Conservation (phyloP, 2,113 vertebrate species). For the Pterocles burchelli region DNA sequence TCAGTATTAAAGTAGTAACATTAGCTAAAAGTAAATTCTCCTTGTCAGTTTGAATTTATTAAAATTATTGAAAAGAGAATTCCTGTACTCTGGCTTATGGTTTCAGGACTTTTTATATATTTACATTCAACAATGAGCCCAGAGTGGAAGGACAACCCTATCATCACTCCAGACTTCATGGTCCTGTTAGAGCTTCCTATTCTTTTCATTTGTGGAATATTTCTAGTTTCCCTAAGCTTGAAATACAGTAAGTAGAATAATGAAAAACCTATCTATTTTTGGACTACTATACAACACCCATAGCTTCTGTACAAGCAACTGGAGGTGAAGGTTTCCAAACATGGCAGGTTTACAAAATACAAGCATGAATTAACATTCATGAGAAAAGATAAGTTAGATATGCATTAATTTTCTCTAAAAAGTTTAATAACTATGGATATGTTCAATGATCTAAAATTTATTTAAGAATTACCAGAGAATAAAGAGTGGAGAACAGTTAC, state of each 20-base stretch:
- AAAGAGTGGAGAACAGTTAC: neutral
- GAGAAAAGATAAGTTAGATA: neutral
- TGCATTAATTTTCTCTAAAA: neutral
- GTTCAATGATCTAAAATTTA: neutral
- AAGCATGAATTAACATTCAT: neutral
- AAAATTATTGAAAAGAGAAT: neutral
- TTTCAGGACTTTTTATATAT: neutral
- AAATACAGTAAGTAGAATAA: neutral
- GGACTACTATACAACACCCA: neutral
- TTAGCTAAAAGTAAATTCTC: neutral
- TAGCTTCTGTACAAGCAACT: neutral
- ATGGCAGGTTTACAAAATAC: neutral
- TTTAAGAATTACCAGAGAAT: neutral
- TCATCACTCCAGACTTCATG: neutral
- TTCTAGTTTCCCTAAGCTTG: neutral
- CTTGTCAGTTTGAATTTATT: neutral
- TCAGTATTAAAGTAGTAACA: neutral
- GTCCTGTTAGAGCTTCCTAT: neutral
- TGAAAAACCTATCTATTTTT: neutral
- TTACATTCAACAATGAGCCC: neutral
- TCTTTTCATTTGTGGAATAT: neutral
- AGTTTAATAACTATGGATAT: neutral
- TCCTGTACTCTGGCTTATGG: neutral
- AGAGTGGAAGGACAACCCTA: neutral
- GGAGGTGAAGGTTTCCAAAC: neutral